These are phyloP conservation scores for Eulemur albifrons DNA, from an alignment of 2,797 vertebrate genomes.

Conservation along the genomic window DNA sequence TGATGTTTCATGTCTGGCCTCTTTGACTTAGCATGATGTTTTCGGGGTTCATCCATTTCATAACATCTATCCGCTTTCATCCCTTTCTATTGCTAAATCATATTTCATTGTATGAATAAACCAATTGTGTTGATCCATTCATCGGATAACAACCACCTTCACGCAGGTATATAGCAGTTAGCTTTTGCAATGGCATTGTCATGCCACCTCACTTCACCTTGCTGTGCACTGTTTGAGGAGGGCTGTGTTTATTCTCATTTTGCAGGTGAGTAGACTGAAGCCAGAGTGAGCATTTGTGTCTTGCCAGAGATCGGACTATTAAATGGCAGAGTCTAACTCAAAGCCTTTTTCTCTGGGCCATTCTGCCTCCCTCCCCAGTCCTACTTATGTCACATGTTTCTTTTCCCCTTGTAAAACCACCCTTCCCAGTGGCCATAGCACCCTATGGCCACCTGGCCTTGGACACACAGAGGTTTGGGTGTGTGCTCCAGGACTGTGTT, in stretches of 20 bases:
- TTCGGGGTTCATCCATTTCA: background rate
- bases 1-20: background rate
- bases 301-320: background rate
- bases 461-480: background rate
- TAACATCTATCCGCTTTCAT: background rate
- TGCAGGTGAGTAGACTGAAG: constrained; percentile 7
- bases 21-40: background rate
- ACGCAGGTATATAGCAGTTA: rapidly evolving
- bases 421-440: background rate
- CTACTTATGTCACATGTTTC: background rate
- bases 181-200: background rate
- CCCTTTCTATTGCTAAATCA: background rate
- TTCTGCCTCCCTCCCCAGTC: background rate
- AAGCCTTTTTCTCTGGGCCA: background rate
- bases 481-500: background rate
- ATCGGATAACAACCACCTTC: background rate
- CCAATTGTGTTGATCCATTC: background rate
- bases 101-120: background rate
- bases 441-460: background rate
- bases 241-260: background rate
- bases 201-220: background rate
- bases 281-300: background rate
- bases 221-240: background rate
- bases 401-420: background rate
- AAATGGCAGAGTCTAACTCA: background rate